These are phyloP conservation scores for Xenopus petersii DNA, from an alignment of 2,797 vertebrate genomes.

Conservation along the genomic window DNA sequence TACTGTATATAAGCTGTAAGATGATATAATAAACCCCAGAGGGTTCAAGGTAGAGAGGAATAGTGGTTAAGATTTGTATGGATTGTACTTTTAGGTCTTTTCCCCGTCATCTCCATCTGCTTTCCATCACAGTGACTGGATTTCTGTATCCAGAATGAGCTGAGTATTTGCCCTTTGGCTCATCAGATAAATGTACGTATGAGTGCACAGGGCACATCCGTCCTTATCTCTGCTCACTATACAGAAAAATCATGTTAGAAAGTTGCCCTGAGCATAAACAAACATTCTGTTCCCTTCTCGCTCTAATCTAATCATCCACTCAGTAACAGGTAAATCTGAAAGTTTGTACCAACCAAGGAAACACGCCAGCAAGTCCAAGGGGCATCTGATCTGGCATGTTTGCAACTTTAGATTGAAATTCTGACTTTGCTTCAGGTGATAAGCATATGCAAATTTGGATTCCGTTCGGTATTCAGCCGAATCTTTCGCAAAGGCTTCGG, in stretches of 20 bases:
- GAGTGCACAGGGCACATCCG: conserved; percentile 7
- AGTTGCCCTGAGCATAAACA: conserved; percentile 31
- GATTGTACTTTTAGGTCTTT: too few species aligned
- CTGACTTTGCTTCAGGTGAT: neutral
- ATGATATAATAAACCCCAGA: too few species aligned
- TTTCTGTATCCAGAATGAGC: neutral
- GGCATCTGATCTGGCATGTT: neutral
- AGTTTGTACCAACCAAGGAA: neutral
- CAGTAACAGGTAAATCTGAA: neutral
- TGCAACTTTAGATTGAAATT: neutral
- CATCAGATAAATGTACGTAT: conserved; percentile 2
- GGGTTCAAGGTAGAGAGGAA: too few species aligned
- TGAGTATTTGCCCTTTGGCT: neutral
- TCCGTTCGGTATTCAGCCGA: too few species aligned
- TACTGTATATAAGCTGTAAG: too few species aligned
- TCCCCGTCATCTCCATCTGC: neutral
- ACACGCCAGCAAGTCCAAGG: conserved; percentile 5
- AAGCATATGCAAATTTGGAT: too few species aligned
- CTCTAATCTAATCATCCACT: conserved; percentile 6
- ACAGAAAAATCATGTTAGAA: neutral
- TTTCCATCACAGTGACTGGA: neutral
- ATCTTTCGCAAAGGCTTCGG: too few species aligned
- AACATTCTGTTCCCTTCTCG: neutral
- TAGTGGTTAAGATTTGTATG: too few species aligned
- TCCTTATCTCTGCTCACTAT: conserved; percentile 10